phyloP scores from a whole-genome alignment of 1,140 invertebrate genomes.

The Lasaia peninsularis region DNA sequence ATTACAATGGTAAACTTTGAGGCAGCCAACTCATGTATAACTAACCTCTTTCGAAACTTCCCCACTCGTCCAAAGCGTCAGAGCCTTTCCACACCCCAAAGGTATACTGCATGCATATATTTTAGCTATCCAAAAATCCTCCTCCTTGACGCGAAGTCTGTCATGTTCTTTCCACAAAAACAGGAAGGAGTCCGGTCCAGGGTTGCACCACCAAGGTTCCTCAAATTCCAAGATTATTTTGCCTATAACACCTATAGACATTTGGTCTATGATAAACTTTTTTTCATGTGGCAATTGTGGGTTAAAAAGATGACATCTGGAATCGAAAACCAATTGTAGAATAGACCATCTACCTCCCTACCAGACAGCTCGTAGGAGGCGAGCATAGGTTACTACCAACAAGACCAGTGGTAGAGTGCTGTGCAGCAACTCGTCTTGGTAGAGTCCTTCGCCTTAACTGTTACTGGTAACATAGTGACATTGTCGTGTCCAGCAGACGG shows the following conservation, averaged over 20 bases:
- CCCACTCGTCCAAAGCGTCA: constrained; percentile 34
- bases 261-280: constrained; percentile 35
- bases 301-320: constrained; percentile 39
- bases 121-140: constrained; percentile 35
- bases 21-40: not conserved
- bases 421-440: too few relatives aligned
- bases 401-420: too few relatives aligned
- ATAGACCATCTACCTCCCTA: too few relatives aligned
- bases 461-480: too few relatives aligned
- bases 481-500: too few relatives aligned
- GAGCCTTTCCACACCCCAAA: constrained; percentile 28
- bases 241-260: constrained; percentile 47
- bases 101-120: constrained; percentile 34
- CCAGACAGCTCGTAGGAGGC: too few relatives aligned
- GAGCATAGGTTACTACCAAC: too few relatives aligned
- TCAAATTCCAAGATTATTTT: constrained; percentile 48
- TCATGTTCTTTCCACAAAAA: constrained; percentile 40
- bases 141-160: constrained; percentile 25
- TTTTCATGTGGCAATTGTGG: constrained; percentile 36
- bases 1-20: not conserved
- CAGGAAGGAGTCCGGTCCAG: constrained; percentile 23
- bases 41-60: constrained; percentile 31
- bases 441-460: too few relatives aligned
- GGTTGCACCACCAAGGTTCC: constrained; percentile 22
- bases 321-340: constrained; percentile 14